A percentile compares a stretch with the other conserved stretches of the same genome.
Conservation (phyloP, 1,140 invertebrate genomes). For the Lasioglossum albipes region DNA sequence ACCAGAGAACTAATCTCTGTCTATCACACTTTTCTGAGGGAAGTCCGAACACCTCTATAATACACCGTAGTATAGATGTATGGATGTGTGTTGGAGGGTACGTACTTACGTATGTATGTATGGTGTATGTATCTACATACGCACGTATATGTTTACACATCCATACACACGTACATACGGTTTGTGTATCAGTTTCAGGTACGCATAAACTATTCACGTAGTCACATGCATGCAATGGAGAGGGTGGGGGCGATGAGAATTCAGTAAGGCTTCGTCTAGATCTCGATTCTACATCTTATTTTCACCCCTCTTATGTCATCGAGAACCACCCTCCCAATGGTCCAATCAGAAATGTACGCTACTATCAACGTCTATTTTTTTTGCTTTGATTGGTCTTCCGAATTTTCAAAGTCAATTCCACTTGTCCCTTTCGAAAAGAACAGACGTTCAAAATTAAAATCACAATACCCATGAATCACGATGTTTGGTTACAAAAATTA, state of each 20-base stretch:
- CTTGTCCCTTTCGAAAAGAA: not conserved
- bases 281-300: conserved; percentile 3
- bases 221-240: conserved; percentile 14
- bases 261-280: conserved; percentile 3
- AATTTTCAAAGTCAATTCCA: conserved; percentile 21
- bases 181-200: not conserved
- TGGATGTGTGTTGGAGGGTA: too few species aligned
- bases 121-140: too few species aligned
- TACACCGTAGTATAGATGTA: too few species aligned
- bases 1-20: too few species aligned
- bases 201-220: not conserved
- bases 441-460: not conserved
- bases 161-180: too few species aligned
- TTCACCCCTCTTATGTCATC: conserved; percentile 18
- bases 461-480: not conserved
- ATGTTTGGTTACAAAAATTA: not conserved
- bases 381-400: not conserved
- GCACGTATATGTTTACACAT: too few species aligned
- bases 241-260: conserved; percentile 11
- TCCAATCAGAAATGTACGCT: conserved; percentile 17
- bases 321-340: conserved; percentile 39
- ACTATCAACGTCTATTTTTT: conserved; percentile 15
- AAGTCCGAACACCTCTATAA: too few species aligned
- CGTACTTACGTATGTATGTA: too few species aligned
- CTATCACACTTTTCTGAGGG: too few species aligned